Evolutionary conservation across 2,888 invertebrate species (phyloP), one percentile per base, ranked within the genome.

Genomic region (Aradus depressus): DNA sequence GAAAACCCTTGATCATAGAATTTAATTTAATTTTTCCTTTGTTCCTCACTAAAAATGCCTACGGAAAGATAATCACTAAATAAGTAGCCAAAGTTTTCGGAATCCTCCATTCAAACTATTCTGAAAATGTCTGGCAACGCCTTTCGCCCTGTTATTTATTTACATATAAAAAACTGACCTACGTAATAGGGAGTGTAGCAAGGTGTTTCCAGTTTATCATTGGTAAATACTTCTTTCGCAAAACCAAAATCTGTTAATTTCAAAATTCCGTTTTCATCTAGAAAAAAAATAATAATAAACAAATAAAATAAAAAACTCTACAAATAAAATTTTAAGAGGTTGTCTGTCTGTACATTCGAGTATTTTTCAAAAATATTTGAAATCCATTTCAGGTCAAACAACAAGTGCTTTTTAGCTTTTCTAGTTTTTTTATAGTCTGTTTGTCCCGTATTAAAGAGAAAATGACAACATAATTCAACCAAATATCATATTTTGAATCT

Each of bases 101-200:
- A 44, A 44, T 44, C 32, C 23, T 31, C 44, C 28, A 10, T 44
- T 44, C 28, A 18, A 44, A 4, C n/a, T n/a, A n/a, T n/a, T n/a
- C n/a, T n/a, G n/a, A n/a, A n/a, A n/a, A n/a, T n/a, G n/a, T n/a
- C n/a, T n/a, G n/a, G n/a, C n/a, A n/a, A n/a, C n/a, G n/a, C n/a
- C n/a, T n/a, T n/a, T n/a, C n/a, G n/a, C n/a, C n/a, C n/a, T 18
- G 39, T 5, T 16, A 8, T 28, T 50, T 43, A 18, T 21, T 16
- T 14, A 23, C 2, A 35, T 21, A 35, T n/a, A 14, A 35, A 10
- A 25, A 10, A 60, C 60, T 55, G 37, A 61, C 61, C 72, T 62
- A 96, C 97, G 72, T 98, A 98, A 67, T 98, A 97, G 0, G 98
- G 98, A 8, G 98, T 98, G 64, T 97, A 98, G 66, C 98, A 98